phyloP scores from a whole-genome alignment of 1,140 invertebrate species.

The Portunus trituberculatus region DNA sequence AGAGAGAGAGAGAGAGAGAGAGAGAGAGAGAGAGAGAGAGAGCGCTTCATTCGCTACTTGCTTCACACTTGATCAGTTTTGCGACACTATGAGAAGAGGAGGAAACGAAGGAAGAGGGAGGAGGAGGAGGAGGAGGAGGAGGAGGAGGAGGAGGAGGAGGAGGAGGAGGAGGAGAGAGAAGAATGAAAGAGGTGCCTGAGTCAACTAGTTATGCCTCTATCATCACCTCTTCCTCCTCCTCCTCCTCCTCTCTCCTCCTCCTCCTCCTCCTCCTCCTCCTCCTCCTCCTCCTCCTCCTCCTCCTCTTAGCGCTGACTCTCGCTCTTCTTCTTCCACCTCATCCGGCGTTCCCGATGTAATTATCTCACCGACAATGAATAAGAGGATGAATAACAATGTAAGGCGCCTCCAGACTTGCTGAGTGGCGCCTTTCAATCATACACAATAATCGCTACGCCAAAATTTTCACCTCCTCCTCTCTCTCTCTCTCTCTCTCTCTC shows the following conservation, averaged over 20 bases:
- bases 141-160: background rate
- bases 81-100: no score
- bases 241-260: slow-evolving; percentile 5
- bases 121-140: background rate
- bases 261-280: background rate
- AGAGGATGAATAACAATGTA: background rate
- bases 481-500: background rate
- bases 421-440: background rate
- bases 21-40: background rate
- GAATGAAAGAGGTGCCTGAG: background rate
- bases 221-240: background rate
- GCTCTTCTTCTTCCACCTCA: background rate
- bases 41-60: background rate
- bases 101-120: background rate
- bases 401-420: background rate
- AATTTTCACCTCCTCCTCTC: background rate
- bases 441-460: background rate
- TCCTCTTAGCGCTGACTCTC: background rate
- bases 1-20: background rate
- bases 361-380: background rate
- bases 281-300: slow-evolving; percentile 7
- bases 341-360: background rate
- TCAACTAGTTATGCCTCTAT: background rate
- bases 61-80: background rate
- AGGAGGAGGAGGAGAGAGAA: background rate